phyloP scores from a whole-genome alignment of 92 coral and sea anemone genomes.

The Galaxea fascicularis region DNA sequence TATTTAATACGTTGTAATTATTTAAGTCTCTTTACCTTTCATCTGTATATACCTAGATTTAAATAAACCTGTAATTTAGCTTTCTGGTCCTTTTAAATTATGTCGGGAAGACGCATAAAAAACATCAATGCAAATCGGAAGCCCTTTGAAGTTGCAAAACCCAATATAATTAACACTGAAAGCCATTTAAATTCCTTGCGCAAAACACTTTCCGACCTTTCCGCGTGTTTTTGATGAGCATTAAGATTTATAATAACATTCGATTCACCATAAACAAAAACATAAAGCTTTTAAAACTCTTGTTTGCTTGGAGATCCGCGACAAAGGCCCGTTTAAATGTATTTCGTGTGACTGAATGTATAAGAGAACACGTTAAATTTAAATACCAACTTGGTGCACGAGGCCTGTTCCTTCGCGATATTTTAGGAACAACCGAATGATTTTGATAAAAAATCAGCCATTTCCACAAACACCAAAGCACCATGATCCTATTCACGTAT shows the following conservation, averaged over 20 bases:
- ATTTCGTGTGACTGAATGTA: not conserved
- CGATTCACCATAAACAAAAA: not conserved
- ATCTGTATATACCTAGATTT: not conserved
- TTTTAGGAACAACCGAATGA: not conserved
- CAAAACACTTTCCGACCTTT: not conserved
- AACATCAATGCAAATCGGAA: not conserved
- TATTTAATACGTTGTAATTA: not conserved
- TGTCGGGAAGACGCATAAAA: not conserved
- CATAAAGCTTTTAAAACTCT: not conserved
- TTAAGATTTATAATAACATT: not conserved
- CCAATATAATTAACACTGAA: slow-evolving; percentile 17
- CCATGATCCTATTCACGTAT: not conserved
- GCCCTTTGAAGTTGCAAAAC: slow-evolving; percentile 6
- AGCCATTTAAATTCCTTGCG: slow-evolving; percentile 21
- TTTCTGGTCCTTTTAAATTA: not conserved
- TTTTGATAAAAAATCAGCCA: not conserved
- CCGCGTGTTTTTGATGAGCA: slow-evolving; percentile 6
- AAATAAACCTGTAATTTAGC: slow-evolving; percentile 5
- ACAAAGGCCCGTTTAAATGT: not conserved
- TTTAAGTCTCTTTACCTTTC: slow-evolving; percentile 1
- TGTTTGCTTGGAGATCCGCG: not conserved
- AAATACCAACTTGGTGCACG: not conserved
- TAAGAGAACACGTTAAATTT: too few relatives aligned
- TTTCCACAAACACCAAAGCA: not conserved
- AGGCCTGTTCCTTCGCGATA: not conserved